Evolutionary conservation across 2,797 vertebrate species (phyloP).

Genomic region (Scleropages formosus): DNA sequence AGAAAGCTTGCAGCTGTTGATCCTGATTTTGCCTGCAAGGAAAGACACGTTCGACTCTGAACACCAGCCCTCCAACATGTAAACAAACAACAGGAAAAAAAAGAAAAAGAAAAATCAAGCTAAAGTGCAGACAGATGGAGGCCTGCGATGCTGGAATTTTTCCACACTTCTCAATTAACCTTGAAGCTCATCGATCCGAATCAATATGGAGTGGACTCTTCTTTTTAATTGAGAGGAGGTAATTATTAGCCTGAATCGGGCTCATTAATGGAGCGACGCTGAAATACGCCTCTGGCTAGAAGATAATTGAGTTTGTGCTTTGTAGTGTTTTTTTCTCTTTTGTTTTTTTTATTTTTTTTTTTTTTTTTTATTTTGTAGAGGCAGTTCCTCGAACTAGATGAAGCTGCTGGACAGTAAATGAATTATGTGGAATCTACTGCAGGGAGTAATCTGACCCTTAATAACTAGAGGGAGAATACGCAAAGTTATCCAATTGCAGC

Average conservation of each 20-base stretch:
- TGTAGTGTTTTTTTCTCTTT: not conserved
- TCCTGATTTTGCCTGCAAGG: not conserved
- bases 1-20: slow-evolving; percentile 11
- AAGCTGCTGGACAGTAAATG: slow-evolving; percentile 48
- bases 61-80: slow-evolving; percentile 1
- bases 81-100: slow-evolving; percentile 23
- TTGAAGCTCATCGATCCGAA: slow-evolving; percentile 71
- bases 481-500: no score
- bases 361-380: slow-evolving; percentile 60
- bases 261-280: slow-evolving; percentile 72
- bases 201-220: slow-evolving; percentile 65
- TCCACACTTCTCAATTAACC: slow-evolving; percentile 70
- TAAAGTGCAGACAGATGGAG: slow-evolving; percentile 20
- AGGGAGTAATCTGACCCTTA: no score
- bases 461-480: no score
- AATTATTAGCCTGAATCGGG: slow-evolving; percentile 75
- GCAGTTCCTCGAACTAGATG: slow-evolving; percentile 58
- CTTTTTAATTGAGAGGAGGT: slow-evolving; percentile 70
- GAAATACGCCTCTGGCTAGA: slow-evolving; percentile 68
- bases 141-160: slow-evolving; percentile 46
- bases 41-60: slow-evolving; percentile 17
- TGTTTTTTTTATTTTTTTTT: no score
- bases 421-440: no score
- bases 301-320: slow-evolving; percentile 67
- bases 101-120: slow-evolving; percentile 8